phyloP scores from a whole-genome alignment of 2,888 invertebrate genomes.

The Cetonia aurata region DNA sequence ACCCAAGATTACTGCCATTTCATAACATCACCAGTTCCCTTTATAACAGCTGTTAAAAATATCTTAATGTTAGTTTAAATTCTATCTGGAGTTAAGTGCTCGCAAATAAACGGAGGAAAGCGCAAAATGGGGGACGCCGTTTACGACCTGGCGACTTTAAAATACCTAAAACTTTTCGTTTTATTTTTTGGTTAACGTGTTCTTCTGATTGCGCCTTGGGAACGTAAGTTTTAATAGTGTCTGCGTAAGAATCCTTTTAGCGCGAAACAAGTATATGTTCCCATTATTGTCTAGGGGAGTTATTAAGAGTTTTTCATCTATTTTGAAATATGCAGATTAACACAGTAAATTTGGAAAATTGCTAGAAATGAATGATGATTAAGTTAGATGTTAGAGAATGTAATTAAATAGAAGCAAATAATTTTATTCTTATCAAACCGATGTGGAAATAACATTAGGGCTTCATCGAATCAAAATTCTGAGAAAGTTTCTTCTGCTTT shows the following conservation, averaged over 20 bases:
- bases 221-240: conserved; percentile 36
- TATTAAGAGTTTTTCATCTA: conserved; percentile 3
- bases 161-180: conserved; percentile 51
- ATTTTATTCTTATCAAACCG: no score
- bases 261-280: conserved; percentile 15
- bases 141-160: conserved; percentile 53
- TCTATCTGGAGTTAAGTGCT: conserved; percentile 65
- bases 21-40: conserved; percentile 59
- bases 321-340: background rate
- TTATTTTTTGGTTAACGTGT: conserved; percentile 34
- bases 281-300: background rate
- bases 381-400: no score
- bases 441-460: no score
- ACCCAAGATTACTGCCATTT: conserved; percentile 60
- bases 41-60: conserved; percentile 64
- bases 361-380: background rate
- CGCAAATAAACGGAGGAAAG: conserved; percentile 60
- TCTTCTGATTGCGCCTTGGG: conserved; percentile 24
- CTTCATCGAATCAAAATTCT: background rate
- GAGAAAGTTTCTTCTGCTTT: conserved; percentile 12
- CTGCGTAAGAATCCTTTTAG: conserved; percentile 28
- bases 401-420: no score
- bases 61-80: conserved; percentile 65
- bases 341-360: background rate
- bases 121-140: conserved; percentile 54